These are phyloP conservation scores for Apodemia mormo DNA, from an alignment of 2,888 invertebrate genomes.

Conservation along the genomic window DNA sequence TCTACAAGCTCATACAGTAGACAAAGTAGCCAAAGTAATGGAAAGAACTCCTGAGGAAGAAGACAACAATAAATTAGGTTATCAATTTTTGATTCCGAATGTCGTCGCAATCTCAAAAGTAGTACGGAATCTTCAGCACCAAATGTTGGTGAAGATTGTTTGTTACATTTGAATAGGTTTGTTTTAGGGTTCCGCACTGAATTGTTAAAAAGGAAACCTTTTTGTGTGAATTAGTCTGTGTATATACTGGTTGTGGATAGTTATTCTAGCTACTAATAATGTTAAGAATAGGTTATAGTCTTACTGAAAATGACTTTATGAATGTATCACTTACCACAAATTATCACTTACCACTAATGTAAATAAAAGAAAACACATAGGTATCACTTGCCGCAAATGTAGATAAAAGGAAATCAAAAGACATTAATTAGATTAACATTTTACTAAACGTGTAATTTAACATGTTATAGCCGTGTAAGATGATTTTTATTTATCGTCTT, in stretches of 20 bases:
- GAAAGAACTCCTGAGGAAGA: conserved; percentile 52
- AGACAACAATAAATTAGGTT: background rate
- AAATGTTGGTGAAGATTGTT: background rate
- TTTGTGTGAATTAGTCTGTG: background rate
- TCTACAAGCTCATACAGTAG: conserved; percentile 48
- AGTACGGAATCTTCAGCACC: background rate
- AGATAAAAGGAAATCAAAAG: too few species aligned
- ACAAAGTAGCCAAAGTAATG: conserved; percentile 59
- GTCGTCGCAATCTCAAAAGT: background rate
- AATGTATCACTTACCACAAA: too few species aligned
- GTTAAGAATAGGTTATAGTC: background rate
- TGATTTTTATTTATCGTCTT: too few species aligned
- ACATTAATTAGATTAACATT: too few species aligned
- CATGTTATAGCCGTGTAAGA: too few species aligned
- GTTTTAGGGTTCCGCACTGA: background rate
- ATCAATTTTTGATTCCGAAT: background rate
- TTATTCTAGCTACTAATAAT: too few species aligned
- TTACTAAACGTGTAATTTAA: too few species aligned
- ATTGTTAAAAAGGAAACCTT: background rate
- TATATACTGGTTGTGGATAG: background rate
- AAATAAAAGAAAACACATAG: too few species aligned
- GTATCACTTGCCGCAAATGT: too few species aligned
- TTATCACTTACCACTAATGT: too few species aligned
- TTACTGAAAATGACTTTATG: too few species aligned
- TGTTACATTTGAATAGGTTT: background rate